A percentile compares a stretch with the other conserved stretches of the same genome.
These are phyloP conservation scores for Otis tarda DNA, from an alignment of 2,113 vertebrate genomes.

Conservation along the genomic window DNA sequence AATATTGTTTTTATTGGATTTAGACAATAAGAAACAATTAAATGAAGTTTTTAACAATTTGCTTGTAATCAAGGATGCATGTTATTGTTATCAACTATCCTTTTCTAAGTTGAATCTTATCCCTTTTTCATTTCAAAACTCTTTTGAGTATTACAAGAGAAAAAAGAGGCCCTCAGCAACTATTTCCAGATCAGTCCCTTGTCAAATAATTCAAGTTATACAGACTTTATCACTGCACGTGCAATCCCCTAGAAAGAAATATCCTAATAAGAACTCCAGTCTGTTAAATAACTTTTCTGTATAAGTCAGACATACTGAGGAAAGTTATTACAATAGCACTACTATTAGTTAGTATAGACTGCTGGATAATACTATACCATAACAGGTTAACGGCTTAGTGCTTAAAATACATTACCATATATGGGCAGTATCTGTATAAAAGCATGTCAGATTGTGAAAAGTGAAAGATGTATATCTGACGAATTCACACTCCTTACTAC, in stretches of 20 bases:
- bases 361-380: background rate
- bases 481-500: background rate
- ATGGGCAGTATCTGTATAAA: background rate
- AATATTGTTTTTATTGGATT: background rate
- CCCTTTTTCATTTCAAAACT: background rate
- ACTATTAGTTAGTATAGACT: background rate
- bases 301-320: background rate
- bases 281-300: background rate
- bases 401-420: background rate
- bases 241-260: background rate
- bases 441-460: background rate
- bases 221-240: background rate
- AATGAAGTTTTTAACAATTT: background rate
- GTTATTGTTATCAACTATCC: background rate
- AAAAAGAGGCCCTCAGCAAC: constrained; percentile 1
- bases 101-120: background rate
- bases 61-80: background rate
- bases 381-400: background rate
- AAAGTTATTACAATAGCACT: background rate
- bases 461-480: background rate
- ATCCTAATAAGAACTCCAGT: background rate
- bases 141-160: background rate
- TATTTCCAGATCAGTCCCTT: background rate
- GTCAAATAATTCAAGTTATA: background rate
- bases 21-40: background rate